Evolutionary conservation across 2,888 invertebrate genomes (phyloP), one percentile per base, ranked within the genome.

Genomic region (Sarcophaga variegata): DNA sequence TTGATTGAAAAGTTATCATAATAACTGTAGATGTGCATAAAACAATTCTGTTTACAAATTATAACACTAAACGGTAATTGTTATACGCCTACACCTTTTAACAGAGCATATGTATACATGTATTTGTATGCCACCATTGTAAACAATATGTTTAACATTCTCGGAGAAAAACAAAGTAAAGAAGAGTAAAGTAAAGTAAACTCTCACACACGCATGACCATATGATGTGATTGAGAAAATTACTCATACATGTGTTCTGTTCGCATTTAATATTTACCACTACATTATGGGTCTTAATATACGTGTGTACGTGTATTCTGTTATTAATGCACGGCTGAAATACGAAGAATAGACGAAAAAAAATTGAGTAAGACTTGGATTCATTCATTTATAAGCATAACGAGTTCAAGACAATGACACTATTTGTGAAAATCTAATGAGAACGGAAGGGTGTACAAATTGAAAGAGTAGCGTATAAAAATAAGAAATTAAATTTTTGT

Each of bases 141-240:
- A 60, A 11, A 20, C n/a, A 72, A 27, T 12, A 71, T n/a, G n/a
- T 59, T 17, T 25, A 59, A 3, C 14, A 45, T 47, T 17, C 63
- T 75, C 27, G 64, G 47, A 22, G 63, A 64, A 47, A 49, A 49
- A 10, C 37, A 37, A 37, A 10, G 22, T 22, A 3, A 37, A 10
- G 10, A 37, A 37, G 37, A 37, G 37, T 37, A 37, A 37, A 37
- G 8, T 37, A 37, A 37, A 37, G 37, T 37, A 37, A 37, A 10
- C 37, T 37, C 37, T 37, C 37, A 45, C 6, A 63, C 64, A 76
- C 76, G 76, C 76, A 76, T 76, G 76, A 76, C 76, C 37, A 76
- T 22, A 59, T 27, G 4, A 22, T 1, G 5, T 60, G 20, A 22
- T 2, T 37, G 37, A 37, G 37, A 37, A 37, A 37, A 37, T 37